Conservation (phyloP, 2,797 vertebrate species). For the Dermochelys coriacea region DNA sequence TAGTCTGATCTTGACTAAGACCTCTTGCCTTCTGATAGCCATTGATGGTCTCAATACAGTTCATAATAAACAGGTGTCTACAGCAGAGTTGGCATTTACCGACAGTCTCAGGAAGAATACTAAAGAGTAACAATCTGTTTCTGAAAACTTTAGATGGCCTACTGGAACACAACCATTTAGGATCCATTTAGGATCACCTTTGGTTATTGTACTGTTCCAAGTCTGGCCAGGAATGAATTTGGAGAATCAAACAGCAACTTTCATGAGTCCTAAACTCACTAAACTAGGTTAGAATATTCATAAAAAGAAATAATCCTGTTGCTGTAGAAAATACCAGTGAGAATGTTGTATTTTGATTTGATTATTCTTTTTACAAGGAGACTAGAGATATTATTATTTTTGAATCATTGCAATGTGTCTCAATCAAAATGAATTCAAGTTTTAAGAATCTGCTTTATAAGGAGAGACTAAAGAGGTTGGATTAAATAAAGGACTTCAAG, state of each 20-base stretch:
- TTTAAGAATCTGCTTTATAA: background rate
- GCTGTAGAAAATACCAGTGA: background rate
- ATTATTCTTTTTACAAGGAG: background rate
- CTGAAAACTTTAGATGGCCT: background rate
- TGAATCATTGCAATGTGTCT: background rate
- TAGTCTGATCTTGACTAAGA: background rate
- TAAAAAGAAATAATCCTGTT: background rate
- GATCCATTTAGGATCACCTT: background rate
- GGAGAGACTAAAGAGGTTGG: background rate
- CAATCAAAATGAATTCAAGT: background rate
- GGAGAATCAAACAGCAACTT: background rate
- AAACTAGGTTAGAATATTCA: background rate
- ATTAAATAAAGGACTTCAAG: background rate
- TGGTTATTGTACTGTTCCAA: background rate
- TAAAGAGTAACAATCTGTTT: background rate
- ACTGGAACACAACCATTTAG: background rate
- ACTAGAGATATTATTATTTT: background rate
- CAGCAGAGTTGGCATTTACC: background rate
- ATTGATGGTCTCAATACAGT: background rate
- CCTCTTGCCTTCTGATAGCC: background rate
- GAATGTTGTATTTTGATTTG: background rate
- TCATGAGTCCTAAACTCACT: background rate
- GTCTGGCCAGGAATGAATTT: background rate
- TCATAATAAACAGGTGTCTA: background rate
- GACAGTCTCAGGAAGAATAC: background rate